Base-by-base conservation (phyloP, 2,113 vertebrate species). In the Psettodes erumei region DNA sequence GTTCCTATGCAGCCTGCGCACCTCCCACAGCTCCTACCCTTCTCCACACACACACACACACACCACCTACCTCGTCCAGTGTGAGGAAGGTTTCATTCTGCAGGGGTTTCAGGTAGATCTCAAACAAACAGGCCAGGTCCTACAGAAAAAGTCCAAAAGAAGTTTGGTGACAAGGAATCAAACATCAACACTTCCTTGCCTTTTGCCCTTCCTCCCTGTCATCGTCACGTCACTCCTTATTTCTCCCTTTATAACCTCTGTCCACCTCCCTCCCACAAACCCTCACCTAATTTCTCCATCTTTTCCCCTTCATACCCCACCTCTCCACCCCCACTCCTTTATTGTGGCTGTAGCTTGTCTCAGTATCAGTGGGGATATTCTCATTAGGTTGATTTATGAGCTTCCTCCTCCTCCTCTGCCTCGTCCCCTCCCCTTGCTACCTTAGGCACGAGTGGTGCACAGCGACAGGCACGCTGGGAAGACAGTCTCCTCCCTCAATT, bases 51-150 rank as follows among this genome's bases (percentile, higher is more conserved):
- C 1, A 38, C 62, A 61, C 12, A 13, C 54, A 47, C 4, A 64
- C 19, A 19, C 18, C 2, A n/a, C 89, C 87, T 89, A 99, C 97
- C 96, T 99, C 97, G 11, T 99, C 97, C 83, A 94, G 95, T 2
- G 97, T 96, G 67, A 99, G 96, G 77, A 98, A 99, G 43, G 95
- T 97, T 93, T 99, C 96, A 30, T 91, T 96, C 61, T 99, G 97
- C 87, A 99, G 94, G 0, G 98, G 98, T 76, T 96, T 97, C 93
- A 99, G 86, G 93, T 99, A 99, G 1, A 98, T 93, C 82, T 98
- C 96, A 0, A 99, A 98, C 86, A 99, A 94, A 88, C 95, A 96
- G 83, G 93, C 95, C 87, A 99, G 91, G 78, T 99, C 98, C 98
- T 99, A 40, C 42, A 71, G 9, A 37, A 42, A 66, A n/a, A 23